Percentiles rank a stretch among this genome's conserved stretches.
These are phyloP conservation scores for Theonella swinhoei DNA, from an alignment of 37 sponge, comb jelly and placozoan genomes.

Conservation along the genomic window DNA sequence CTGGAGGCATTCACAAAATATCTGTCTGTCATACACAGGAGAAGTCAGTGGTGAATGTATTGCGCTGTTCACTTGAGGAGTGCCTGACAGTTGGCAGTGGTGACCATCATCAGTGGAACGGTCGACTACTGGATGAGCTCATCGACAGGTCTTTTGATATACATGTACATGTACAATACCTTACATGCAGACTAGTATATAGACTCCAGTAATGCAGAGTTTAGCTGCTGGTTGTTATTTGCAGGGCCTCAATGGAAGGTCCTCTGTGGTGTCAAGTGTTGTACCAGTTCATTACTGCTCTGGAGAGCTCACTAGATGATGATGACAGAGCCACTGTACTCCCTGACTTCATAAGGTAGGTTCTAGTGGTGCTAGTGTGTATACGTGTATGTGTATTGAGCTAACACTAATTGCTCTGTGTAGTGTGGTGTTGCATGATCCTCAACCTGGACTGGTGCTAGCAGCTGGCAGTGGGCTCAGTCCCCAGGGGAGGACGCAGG, in stretches of 20 bases:
- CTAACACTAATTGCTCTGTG: background rate
- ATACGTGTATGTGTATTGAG: too few species aligned
- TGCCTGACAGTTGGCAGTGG: background rate
- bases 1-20: too few species aligned
- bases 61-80: background rate
- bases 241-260: conserved; percentile 6
- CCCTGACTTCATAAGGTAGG: background rate
- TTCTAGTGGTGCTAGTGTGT: background rate
- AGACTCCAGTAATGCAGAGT: background rate
- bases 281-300: background rate
- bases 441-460: background rate
- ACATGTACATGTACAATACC: background rate
- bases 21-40: background rate
- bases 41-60: background rate
- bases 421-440: background rate
- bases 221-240: too few species aligned
- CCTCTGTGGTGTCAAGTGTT: conserved; percentile 4
- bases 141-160: background rate
- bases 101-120: background rate
- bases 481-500: background rate
- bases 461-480: background rate
- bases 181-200: too few species aligned
- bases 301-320: background rate
- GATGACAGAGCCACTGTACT: background rate
- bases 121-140: background rate